Base-by-base conservation (phyloP, 2,888 invertebrate genomes). In the Leptarthrus brevirostris region DNA sequence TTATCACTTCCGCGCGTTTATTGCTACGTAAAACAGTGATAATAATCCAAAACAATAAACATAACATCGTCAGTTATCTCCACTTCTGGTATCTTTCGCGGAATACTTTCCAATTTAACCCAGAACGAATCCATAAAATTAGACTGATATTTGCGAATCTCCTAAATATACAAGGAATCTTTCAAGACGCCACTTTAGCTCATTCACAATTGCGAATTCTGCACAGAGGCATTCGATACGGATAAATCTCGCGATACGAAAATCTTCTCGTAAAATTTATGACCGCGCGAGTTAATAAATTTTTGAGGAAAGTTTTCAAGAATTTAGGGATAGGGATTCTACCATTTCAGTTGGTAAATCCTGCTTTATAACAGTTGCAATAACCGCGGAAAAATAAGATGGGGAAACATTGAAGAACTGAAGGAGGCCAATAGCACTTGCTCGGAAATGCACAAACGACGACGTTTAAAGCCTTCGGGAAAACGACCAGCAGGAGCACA, bases 231-330 rank as follows among this genome's bases (percentile, higher is more conserved):
- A 40, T 40, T 40, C 40, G 12, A 12, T 12, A 40, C n/a, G n/a
- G n/a, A 12, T n/a, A 12, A 12, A 20, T 20, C 47, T 20, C 22
- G 3, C 52, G 2, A 12, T 40, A 40, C 6, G 10, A 12, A 40
- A 40, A 40, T 24, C 10, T 20, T 20, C 47, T 47, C 18, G 30
- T 30, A 30, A 69, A 69, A 69, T 69, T 69, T 69, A 69, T 34
- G 69, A 34, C 10, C n/a, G 26, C 30, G 49, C 47, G 69, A 52
- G 52, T 69, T 69, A 69, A 69, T 69, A 69, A 69, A 69, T 52
- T 52, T 69, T 66, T 66, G n/a, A 22, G 12, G 14, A 66, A 66
- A 66, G 47, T 44, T 66, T 52, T 66, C 64, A 10, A 66, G 44
- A 66, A 47, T 66, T 40, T 66, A 22, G 24, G 47, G 47, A 66